These are phyloP conservation scores for Psilanteris sp. DNA, from an alignment of 1,140 invertebrate species.

Conservation along the genomic window DNA sequence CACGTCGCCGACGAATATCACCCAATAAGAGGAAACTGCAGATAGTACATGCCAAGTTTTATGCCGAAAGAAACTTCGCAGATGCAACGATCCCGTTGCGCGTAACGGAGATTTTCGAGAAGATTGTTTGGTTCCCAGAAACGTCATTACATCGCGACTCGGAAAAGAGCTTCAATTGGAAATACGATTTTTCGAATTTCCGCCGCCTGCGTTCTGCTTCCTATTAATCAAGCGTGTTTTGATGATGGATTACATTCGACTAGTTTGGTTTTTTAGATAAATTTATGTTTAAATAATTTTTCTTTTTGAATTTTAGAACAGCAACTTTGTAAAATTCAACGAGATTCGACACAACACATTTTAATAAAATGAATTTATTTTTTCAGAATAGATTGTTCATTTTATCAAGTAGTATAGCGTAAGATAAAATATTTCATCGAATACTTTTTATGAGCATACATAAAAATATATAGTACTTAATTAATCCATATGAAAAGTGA, in stretches of 20 bases:
- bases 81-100: slow-evolving; percentile 68
- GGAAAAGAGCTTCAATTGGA: slow-evolving; percentile 52
- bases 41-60: slow-evolving; percentile 55
- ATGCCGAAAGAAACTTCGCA: slow-evolving; percentile 63
- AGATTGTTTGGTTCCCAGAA: slow-evolving; percentile 70
- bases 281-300: no score
- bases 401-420: no score
- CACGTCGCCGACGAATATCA: slow-evolving; percentile 49
- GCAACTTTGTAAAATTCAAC: no score
- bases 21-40: slow-evolving; percentile 46
- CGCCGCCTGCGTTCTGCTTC: slow-evolving; percentile 22
- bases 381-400: no score
- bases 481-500: no score
- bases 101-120: slow-evolving; percentile 64
- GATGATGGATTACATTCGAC: not conserved
- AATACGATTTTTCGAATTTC: slow-evolving; percentile 52
- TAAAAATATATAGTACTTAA: no score
- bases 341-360: no score
- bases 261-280: no score
- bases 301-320: no score
- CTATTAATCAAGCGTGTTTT: slow-evolving; percentile 23
- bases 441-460: no score
- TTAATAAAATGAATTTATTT: no score
- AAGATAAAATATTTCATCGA: no score
- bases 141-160: slow-evolving; percentile 68